phyloP scores from a whole-genome alignment of 1,140 invertebrate species.

The Phocides pigmalion region DNA sequence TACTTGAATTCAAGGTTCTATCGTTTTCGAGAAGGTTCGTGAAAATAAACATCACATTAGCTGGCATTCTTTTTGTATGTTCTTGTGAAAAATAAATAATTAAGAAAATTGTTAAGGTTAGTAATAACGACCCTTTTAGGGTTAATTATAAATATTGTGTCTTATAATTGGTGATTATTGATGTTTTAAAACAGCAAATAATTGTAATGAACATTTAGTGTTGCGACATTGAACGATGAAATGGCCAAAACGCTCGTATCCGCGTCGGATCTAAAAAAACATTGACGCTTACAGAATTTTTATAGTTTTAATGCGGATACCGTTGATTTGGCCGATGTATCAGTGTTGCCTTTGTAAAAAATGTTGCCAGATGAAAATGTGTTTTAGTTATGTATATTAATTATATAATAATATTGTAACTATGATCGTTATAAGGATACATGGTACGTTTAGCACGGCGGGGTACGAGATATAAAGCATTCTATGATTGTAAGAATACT shows the following conservation, averaged over 20 bases:
- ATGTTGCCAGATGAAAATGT: slow-evolving; percentile 11
- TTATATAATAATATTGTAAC: slow-evolving; percentile 9
- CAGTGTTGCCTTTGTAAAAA: background rate
- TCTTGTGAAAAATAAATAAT: background rate
- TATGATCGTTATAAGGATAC: slow-evolving; percentile 8
- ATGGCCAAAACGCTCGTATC: background rate
- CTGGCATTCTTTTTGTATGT: slow-evolving; percentile 5
- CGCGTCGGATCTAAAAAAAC: background rate
- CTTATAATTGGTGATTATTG: slow-evolving; percentile 18
- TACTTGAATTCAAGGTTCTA: slow-evolving; percentile 6
- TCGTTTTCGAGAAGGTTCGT: background rate
- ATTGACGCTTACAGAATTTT: background rate
- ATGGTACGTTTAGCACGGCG: slow-evolving; percentile 55
- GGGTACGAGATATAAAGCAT: slow-evolving; percentile 40
- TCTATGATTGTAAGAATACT: slow-evolving; percentile 43
- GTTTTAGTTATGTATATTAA: background rate
- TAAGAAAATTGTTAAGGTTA: slow-evolving; percentile 6
- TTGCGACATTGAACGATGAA: background rate
- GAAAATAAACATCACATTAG: background rate
- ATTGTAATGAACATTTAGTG: slow-evolving; percentile 3
- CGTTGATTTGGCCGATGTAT: background rate
- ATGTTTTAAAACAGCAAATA: slow-evolving; percentile 6
- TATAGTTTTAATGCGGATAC: background rate
- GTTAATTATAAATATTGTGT: slow-evolving; percentile 23
- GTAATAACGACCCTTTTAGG: slow-evolving; percentile 1